These are phyloP conservation scores for Oscheius myriophilus DNA, from an alignment of 2,888 invertebrate genomes.

Conservation along the genomic window DNA sequence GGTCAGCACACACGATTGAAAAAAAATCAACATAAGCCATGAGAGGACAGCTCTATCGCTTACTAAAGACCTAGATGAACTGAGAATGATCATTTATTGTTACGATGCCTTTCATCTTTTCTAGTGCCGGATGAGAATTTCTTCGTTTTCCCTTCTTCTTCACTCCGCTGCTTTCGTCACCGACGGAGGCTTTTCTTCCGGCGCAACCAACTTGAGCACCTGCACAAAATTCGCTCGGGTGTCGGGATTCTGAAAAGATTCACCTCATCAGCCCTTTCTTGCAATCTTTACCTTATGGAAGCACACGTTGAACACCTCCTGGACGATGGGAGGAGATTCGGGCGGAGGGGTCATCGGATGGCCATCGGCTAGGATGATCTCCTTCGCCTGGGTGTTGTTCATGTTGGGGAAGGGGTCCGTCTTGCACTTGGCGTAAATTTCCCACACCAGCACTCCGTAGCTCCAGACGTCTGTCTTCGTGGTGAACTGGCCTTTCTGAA, in stretches of 20 bases:
- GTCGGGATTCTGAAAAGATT: slow-evolving; percentile 7
- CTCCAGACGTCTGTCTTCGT: slow-evolving; percentile 59
- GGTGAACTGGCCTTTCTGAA: slow-evolving; percentile 46
- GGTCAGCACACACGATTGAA: no score
- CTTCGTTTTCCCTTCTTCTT: no score
- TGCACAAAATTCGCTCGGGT: slow-evolving; percentile 5
- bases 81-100: no score
- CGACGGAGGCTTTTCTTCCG: slow-evolving; percentile 12
- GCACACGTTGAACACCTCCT: slow-evolving; percentile 34
- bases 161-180: no score
- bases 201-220: slow-evolving; percentile 10
- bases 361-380: slow-evolving; percentile 22
- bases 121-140: no score
- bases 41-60: no score
- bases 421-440: slow-evolving; percentile 40
- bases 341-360: slow-evolving; percentile 28
- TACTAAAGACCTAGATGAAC: no score
- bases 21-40: no score
- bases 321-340: slow-evolving; percentile 30
- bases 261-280: background rate
- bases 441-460: slow-evolving; percentile 51
- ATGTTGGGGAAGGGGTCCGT: slow-evolving; percentile 49
- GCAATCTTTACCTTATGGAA: slow-evolving; percentile 28
- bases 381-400: slow-evolving; percentile 39
- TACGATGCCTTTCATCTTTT: no score